phyloP scores from a whole-genome alignment of 2,888 invertebrate genomes.

The Nomada flava region DNA sequence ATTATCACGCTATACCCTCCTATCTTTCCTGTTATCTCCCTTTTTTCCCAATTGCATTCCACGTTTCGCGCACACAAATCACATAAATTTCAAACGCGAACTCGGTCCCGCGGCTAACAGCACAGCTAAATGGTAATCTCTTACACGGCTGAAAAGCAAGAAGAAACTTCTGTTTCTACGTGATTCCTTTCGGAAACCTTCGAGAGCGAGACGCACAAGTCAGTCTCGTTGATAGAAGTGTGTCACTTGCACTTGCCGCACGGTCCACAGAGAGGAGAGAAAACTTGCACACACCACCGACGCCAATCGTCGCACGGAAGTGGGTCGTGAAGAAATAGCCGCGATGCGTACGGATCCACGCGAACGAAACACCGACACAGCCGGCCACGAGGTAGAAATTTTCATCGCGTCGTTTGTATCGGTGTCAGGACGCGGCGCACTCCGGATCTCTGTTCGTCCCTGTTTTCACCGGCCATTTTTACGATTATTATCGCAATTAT shows the following conservation, averaged over 20 bases:
- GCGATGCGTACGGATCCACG: slow-evolving; percentile 54
- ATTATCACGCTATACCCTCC: no score
- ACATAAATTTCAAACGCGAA: not conserved
- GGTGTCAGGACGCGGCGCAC: slow-evolving; percentile 46
- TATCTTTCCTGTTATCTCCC: no score
- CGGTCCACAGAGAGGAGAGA: slow-evolving; percentile 40
- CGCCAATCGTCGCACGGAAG: slow-evolving; percentile 49
- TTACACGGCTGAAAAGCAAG: not conserved
- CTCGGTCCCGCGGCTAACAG: not conserved
- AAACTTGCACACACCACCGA: slow-evolving; percentile 40
- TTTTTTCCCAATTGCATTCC: no score
- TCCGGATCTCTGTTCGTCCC: slow-evolving; percentile 35
- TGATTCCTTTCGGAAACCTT: slow-evolving; percentile 21
- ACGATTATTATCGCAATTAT: slow-evolving; percentile 32
- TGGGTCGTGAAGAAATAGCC: slow-evolving; percentile 66
- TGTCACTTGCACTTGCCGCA: slow-evolving; percentile 68
- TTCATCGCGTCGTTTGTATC: slow-evolving; percentile 55
- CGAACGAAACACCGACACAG: slow-evolving; percentile 39
- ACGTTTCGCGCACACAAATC: no score
- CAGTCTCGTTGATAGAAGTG: slow-evolving; percentile 45
- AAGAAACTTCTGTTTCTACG: not conserved
- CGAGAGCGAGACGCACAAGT: slow-evolving; percentile 36
- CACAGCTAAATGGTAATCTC: not conserved
- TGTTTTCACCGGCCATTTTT: slow-evolving; percentile 58
- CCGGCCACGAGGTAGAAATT: slow-evolving; percentile 54